A percentile compares a stretch with the other conserved stretches of the same genome.
These are phyloP conservation scores for Antechinus flavipes DNA, from an alignment of 2,113 vertebrate genomes.

Conservation along the genomic window DNA sequence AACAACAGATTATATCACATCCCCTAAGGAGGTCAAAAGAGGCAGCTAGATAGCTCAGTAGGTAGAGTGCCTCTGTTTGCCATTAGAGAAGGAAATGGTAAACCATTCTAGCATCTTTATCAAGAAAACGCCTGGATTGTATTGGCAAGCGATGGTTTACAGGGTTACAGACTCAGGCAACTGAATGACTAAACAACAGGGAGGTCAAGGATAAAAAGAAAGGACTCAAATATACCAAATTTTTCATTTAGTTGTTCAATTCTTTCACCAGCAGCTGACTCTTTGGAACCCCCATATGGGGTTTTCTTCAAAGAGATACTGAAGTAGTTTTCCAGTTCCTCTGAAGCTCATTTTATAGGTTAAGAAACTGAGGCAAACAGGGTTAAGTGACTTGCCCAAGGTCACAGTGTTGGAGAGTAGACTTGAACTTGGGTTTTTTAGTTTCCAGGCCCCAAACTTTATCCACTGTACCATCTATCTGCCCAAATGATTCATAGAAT, in stretches of 20 bases:
- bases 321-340: background rate
- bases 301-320: background rate
- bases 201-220: background rate
- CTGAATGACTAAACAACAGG: background rate
- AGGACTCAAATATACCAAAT: background rate
- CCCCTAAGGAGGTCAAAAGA: background rate
- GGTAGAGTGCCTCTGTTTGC: background rate
- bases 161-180: background rate
- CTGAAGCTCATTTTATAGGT: background rate
- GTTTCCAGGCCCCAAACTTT: background rate
- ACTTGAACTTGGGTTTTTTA: background rate
- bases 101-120: background rate
- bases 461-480: background rate
- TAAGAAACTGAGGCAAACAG: background rate
- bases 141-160: background rate
- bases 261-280: background rate
- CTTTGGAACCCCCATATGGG: background rate
- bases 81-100: background rate
- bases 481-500: background rate
- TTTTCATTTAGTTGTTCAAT: background rate
- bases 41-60: background rate
- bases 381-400: background rate
- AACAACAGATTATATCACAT: background rate
- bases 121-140: background rate
- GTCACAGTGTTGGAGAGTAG: background rate